A percentile compares a stretch with the other conserved stretches of the same genome.
phyloP scores from a whole-genome alignment of 2,888 invertebrate species.

The Sthenelais limicola region DNA sequence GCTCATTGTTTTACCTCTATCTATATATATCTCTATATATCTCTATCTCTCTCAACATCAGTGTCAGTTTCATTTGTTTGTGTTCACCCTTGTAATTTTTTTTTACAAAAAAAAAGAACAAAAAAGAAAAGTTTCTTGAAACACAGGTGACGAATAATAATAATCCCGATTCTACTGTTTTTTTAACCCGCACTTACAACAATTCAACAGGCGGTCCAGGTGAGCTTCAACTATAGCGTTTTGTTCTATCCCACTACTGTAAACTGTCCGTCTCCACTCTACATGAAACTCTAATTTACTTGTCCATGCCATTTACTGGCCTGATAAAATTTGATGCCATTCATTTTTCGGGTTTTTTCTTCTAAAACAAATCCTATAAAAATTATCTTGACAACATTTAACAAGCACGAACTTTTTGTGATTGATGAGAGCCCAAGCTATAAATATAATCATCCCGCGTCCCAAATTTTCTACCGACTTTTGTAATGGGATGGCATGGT shows the following conservation, averaged over 20 bases:
- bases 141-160: conserved; percentile 35
- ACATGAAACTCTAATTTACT: conserved; percentile 31
- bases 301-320: conserved; percentile 32
- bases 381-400: too few relatives aligned
- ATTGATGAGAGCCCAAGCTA: too few relatives aligned
- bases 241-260: conserved; percentile 38
- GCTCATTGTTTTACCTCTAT: too few relatives aligned
- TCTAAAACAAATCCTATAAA: too few relatives aligned
- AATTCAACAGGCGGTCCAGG: conserved; percentile 42
- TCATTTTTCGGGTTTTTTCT: too few relatives aligned
- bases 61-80: conserved; percentile 39
- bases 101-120: too few relatives aligned
- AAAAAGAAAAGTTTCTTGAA: too few relatives aligned
- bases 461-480: too few relatives aligned
- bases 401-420: too few relatives aligned
- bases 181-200: conserved; percentile 42
- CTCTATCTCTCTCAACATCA: conserved; percentile 16
- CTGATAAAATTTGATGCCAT: too few relatives aligned
- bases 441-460: too few relatives aligned
- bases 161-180: conserved; percentile 42
- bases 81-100: conserved; percentile 36
- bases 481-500: too few relatives aligned
- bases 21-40: conserved; percentile 21
- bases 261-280: conserved; percentile 39
- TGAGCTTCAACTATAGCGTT: conserved; percentile 36